These are phyloP conservation scores for Synchiropus splendidus DNA, from an alignment of 2,113 vertebrate genomes.

Conservation along the genomic window DNA sequence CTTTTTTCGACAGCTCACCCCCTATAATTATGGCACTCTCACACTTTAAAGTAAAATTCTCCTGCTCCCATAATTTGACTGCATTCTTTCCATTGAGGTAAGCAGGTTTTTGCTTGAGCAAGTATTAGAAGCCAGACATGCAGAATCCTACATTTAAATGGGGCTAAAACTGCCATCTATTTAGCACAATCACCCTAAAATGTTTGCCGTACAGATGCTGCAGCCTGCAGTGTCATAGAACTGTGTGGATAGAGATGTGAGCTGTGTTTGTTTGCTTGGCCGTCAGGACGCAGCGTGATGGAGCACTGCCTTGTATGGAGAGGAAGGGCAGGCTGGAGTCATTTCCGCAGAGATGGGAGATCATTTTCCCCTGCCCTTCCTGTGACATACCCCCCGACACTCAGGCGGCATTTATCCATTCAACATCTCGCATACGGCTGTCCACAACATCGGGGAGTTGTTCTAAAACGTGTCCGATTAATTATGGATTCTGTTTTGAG, in stretches of 20 bases:
- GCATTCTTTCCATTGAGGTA: slow-evolving; percentile 32
- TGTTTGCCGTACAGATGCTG: no score
- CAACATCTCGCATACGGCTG: slow-evolving; percentile 1
- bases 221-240: slow-evolving; percentile 27
- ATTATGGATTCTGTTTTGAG: no score
- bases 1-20: background rate
- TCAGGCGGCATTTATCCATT: background rate
- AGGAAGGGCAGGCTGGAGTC: slow-evolving; percentile 57
- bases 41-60: slow-evolving; percentile 24
- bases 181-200: no score
- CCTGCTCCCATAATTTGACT: slow-evolving; percentile 35
- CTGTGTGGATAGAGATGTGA: slow-evolving; percentile 33
- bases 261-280: slow-evolving; percentile 47
- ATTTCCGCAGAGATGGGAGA: slow-evolving; percentile 59
- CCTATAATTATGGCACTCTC: slow-evolving; percentile 30
- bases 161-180: background rate
- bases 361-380: slow-evolving; percentile 57
- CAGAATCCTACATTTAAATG: background rate
- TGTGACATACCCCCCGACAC: slow-evolving; percentile 21
- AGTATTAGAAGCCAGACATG: background rate
- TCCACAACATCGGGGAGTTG: no score
- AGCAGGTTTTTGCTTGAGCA: slow-evolving; percentile 13
- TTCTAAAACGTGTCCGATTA: no score
- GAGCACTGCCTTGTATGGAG: slow-evolving; percentile 39
- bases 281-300: slow-evolving; percentile 29